Base-by-base conservation (phyloP, 2,113 vertebrate genomes). In the Quiscalus mexicanus region DNA sequence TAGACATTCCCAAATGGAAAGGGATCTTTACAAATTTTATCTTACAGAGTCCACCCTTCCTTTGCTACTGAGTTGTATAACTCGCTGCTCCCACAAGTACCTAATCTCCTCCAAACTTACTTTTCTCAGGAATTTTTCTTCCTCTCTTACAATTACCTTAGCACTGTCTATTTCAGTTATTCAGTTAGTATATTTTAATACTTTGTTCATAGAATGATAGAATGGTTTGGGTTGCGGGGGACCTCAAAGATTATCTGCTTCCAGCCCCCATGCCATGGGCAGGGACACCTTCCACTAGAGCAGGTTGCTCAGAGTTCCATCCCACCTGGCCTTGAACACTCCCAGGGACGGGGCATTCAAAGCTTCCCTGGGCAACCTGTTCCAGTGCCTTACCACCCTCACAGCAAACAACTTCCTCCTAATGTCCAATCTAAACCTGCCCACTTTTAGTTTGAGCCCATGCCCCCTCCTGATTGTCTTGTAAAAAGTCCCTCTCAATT, bases 161-260 rank as follows among this genome's bases (percentile, higher is more conserved):
- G 10, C 5, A 44, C 10, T 44, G 15, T 11, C 35, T 65, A 25
- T 86, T 79, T 68, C 18, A 64, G 9, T 90, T 55, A 42, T 59
- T 58, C 11, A 5, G 7, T 27, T 47, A 42, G 7, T 20, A 7
- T 42, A 47, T 67, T 83, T 53, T 55, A 52, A 70, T 22, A 42
- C 15, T 73, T 60, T 55, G 15, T 47, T 69, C 35, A 35, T 20
- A 49, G 17, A 76, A 35, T 31, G 30, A 19, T 11, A 35, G 41
- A 63, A 69, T 27, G 17, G 12, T 2, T 2, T 0, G 0, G 10
- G 6, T 28, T 62, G 11, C 10, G 42, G 49, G 30, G 25, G 25
- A 62, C 15, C 2, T 2, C 31, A 42, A 20, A 42, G 25, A 17
- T 62, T 17, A 55, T 27, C 4, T 10, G 5, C 2, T 42, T 83